Base-by-base conservation (phyloP, 35 echinoderm and acorn worm genomes). In the Ophiothrix spiculata region DNA sequence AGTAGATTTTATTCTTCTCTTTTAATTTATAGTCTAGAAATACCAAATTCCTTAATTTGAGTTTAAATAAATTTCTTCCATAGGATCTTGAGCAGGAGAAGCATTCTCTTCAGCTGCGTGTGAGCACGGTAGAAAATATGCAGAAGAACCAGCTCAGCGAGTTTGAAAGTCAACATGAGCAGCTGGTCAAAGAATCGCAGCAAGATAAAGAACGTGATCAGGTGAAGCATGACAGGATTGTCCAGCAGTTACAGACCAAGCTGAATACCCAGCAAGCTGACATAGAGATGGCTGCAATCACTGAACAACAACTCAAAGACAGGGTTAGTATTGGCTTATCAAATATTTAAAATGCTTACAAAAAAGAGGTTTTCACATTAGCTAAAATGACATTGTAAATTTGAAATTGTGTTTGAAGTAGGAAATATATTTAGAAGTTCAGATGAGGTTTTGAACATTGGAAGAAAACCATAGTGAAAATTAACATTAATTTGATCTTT, bases 61-160 rank as follows among this genome's bases (percentile, higher is more conserved):
- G n/a, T n/a, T n/a, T n/a, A n/a, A n/a, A n/a, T n/a, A n/a, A n/a
- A n/a, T n/a, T n/a, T n/a, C n/a, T n/a, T n/a, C n/a, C n/a, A n/a
- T n/a, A 98, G 95, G 81, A 82, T 69, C 83, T 98, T 28, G 95
- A 98, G 46, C 95, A 98, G 75, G 87, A 88, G 11, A 97, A 98
- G 46, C 86, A 98, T 78, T 86, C 42, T 19, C 79, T 98, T 17
- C 81, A 91, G 56, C 64, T 98, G 87, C 85, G 94, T 38, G 85
- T 94, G 69, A 46, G 38, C 36, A 76, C 80, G 14, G 94, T 91
- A 77, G 91, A 98, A 35, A 56, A 91, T 35, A 81, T 94, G 80
- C 91, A 98, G 37, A 76, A 79, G 23, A 74, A 85, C 36, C 81
- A 88, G 39, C 69, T 34, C 8, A 56, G 35, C 0, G 91, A 94